Evolutionary conservation across 2,113 vertebrate genomes (phyloP).

Genomic region (Phrynosoma platyrhinos): DNA sequence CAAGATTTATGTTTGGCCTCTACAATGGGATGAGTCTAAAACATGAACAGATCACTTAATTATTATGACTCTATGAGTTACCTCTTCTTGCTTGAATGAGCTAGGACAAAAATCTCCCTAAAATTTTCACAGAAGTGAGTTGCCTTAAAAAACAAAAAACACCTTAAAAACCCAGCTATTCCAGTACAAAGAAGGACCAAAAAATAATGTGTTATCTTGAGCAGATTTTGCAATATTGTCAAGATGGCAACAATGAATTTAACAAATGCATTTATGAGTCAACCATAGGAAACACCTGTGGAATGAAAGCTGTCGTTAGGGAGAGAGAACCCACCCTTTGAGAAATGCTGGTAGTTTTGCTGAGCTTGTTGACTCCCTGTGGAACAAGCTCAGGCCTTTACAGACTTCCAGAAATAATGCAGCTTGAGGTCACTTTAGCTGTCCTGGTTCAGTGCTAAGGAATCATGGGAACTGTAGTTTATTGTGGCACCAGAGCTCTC

Average conservation of each 20-base stretch:
- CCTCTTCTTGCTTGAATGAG: slow-evolving; percentile 9
- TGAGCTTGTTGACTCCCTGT: no score
- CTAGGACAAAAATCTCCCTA: slow-evolving; percentile 28
- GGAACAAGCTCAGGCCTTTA: no score
- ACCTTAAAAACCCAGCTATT: neutral
- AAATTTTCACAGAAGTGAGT: slow-evolving; percentile 14
- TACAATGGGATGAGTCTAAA: slow-evolving; percentile 22
- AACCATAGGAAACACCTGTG: slow-evolving; percentile 3
- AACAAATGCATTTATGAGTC: neutral
- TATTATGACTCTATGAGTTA: slow-evolving; percentile 35
- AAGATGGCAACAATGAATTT: neutral
- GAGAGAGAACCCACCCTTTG: no score
- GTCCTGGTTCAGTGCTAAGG: no score
- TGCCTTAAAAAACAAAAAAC: neutral
- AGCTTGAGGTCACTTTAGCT: no score
- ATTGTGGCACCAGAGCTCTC: no score
- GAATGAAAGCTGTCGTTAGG: neutral
- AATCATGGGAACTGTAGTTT: no score
- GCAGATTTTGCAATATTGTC: neutral
- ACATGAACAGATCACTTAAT: slow-evolving; percentile 39
- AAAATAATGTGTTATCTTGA: neutral
- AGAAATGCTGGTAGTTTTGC: no score
- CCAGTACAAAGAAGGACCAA: accelerated
- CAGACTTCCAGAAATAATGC: no score
- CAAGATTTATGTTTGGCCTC: slow-evolving; percentile 35